Evolutionary conservation across 2,113 vertebrate genomes (phyloP).

Genomic region (Triplophysa dalaica): DNA sequence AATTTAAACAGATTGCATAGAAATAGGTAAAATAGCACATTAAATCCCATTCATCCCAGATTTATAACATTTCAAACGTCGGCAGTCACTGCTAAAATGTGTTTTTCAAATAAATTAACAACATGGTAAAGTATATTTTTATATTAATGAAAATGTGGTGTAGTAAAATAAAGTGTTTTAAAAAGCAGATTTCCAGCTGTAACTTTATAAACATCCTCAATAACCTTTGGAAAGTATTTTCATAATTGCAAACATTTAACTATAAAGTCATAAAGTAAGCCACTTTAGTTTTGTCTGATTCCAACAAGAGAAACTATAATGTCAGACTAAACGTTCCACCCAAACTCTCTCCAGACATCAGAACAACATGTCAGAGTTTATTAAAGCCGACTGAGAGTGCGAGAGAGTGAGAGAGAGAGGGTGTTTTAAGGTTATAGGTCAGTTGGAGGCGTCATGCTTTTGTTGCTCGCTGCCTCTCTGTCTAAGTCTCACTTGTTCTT

Average conservation of each 20-base stretch:
- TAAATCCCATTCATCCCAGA: slow-evolving; percentile 23
- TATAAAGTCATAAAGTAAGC: not conserved
- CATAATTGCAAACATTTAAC: not conserved
- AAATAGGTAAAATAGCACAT: slow-evolving; percentile 52
- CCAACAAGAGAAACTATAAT: not conserved
- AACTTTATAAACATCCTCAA: too few relatives aligned
- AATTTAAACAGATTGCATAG: slow-evolving; percentile 46
- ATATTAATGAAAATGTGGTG: too few relatives aligned
- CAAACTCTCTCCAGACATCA: slow-evolving; percentile 16
- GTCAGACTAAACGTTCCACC: not conserved
- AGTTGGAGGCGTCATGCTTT: slow-evolving; percentile 56
- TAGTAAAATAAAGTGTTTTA: too few relatives aligned
- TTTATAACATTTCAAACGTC: not conserved
- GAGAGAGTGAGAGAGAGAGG: not conserved
- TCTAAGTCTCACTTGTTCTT: slow-evolving; percentile 33
- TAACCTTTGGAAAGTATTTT: not conserved
- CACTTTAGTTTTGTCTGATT: not conserved
- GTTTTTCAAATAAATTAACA: not conserved
- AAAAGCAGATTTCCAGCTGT: too few relatives aligned
- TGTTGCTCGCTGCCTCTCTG: slow-evolving; percentile 56
- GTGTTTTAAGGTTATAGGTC: slow-evolving; percentile 66
- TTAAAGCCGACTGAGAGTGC: slow-evolving; percentile 45
- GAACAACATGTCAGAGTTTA: slow-evolving; percentile 46
- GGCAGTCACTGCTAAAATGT: not conserved
- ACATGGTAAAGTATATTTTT: too few relatives aligned